phyloP scores from a whole-genome alignment of 2,888 invertebrate species.

The Sacculina carcini region DNA sequence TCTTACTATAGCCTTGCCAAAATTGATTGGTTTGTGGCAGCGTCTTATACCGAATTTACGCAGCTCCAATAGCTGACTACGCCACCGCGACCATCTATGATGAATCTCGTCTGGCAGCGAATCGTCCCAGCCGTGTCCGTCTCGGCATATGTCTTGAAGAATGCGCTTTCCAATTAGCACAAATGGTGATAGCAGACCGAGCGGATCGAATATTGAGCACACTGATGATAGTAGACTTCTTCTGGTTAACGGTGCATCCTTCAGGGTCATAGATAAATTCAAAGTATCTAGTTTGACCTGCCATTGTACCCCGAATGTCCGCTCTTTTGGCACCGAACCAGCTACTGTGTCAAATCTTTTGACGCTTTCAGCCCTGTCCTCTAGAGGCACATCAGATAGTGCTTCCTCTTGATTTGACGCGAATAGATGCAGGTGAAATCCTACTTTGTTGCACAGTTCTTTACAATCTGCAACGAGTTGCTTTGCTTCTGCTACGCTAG shows the following conservation, averaged over 20 bases:
- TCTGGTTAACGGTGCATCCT: slow-evolving; percentile 9
- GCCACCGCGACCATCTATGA: slow-evolving; percentile 1
- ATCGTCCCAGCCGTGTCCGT: slow-evolving; percentile 14
- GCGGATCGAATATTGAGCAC: slow-evolving; percentile 13
- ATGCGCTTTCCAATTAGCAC: slow-evolving; percentile 13
- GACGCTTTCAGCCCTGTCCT: background rate
- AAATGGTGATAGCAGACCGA: slow-evolving; percentile 12
- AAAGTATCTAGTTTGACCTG: slow-evolving; percentile 8
- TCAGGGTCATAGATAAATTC: slow-evolving; percentile 2
- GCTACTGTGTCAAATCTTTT: background rate
- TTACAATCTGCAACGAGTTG: slow-evolving; percentile 7
- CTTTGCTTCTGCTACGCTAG: slow-evolving; percentile 6
- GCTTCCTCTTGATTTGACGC: slow-evolving; percentile 9
- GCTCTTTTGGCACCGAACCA: background rate
- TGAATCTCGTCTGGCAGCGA: slow-evolving; percentile 8
- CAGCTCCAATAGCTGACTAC: background rate
- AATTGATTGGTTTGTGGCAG: background rate
- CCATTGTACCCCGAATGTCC: slow-evolving; percentile 11
- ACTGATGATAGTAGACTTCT: slow-evolving; percentile 11
- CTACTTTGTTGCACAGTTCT: slow-evolving; percentile 8
- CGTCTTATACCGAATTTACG: slow-evolving; percentile 6
- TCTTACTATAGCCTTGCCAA: background rate
- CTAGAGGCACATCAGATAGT: background rate
- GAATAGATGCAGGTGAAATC: slow-evolving; percentile 14
- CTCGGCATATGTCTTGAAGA: slow-evolving; percentile 15